Base-by-base conservation (phyloP, 2,888 invertebrate species). In the Sminthurides aquaticus region DNA sequence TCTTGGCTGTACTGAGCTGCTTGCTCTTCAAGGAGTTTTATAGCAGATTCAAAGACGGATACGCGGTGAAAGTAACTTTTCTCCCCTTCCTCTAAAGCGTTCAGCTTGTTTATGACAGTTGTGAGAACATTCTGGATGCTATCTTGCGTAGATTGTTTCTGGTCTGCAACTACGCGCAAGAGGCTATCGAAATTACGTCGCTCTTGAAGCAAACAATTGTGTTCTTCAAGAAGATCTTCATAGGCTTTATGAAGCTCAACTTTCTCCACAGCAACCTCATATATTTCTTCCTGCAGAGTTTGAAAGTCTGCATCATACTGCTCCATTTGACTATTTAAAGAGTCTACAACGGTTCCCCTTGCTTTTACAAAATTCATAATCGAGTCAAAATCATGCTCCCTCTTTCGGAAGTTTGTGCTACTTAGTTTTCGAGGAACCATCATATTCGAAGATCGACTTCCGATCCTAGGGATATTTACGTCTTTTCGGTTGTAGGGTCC, bases 141-240 rank as follows among this genome's bases (percentile, higher is more conserved):
- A 2, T 62, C 67, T 18, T 67, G 68, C 2, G 66, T 60, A 2
- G 56, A 67, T 49, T 65, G 54, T 29, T 67, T 70, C 49, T 71
- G 70, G n/a, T 69, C 66, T 11, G 70, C 29, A 49, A 73, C 68
- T 52, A 70, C 29, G 29, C 70, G 68, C 20, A 73, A 52, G 22
- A 71, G 54, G 0, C 62, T 63, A 25, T 70, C 69, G 49, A 68
- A 73, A 54, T 70, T 68, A 18, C 67, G 60, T 1, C 67, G 64
- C 25, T 73, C 69, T 29, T 55, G 58, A 43, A 67, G 28, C 25
- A 68, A 15, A 22, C 34, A 63, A 28, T 62, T 59, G 54, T 71
- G 66, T 20, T 69, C 70, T 2, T 68, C 65, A 0, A 67, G 43
- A 1, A 69, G 54, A 18, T 20, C 29, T 24, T 67, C 70, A 8